These are phyloP conservation scores for Danio jaintianensis DNA, from an alignment of 2,797 vertebrate genomes.

Conservation along the genomic window DNA sequence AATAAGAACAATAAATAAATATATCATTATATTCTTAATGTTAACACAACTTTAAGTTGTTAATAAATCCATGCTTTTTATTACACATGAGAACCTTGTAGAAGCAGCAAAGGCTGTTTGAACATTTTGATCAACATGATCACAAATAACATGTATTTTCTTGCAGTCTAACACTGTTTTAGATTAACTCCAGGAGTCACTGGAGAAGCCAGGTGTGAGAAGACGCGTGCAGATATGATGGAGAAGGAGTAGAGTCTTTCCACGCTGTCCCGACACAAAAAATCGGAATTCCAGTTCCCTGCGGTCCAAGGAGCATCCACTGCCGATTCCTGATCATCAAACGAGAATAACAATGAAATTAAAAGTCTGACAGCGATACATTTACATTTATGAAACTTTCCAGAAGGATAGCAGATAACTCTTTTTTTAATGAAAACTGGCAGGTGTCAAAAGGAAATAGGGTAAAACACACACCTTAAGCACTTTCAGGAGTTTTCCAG, in stretches of 20 bases:
- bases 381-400: conserved; percentile 14
- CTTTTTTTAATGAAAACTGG: neutral
- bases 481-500: conserved; percentile 11
- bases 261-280: conserved; percentile 69
- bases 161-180: conserved; percentile 30
- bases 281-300: rapidly evolving
- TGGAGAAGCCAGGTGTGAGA: conserved; percentile 63
- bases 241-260: conserved; percentile 81
- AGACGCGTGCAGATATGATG: conserved; percentile 76
- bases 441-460: conserved; percentile 15
- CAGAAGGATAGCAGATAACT: conserved; percentile 7
- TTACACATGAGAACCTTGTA: conserved; percentile 51
- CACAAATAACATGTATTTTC: conserved; percentile 28
- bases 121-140: conserved; percentile 73
- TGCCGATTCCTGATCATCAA: conserved; percentile 26
- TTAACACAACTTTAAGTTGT: conserved; percentile 63
- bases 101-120: conserved; percentile 38
- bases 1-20: conserved; percentile 68
- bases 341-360: conserved; percentile 12
- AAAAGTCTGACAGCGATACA: neutral
- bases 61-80: conserved; percentile 19
- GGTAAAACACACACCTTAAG: conserved; percentile 44
- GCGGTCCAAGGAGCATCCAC: neutral
- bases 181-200: neutral
- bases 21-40: conserved; percentile 66